Evolutionary conservation across 1,140 invertebrate species (phyloP), one percentile per base, ranked within the genome.

Genomic region (Drosophila serrata): DNA sequence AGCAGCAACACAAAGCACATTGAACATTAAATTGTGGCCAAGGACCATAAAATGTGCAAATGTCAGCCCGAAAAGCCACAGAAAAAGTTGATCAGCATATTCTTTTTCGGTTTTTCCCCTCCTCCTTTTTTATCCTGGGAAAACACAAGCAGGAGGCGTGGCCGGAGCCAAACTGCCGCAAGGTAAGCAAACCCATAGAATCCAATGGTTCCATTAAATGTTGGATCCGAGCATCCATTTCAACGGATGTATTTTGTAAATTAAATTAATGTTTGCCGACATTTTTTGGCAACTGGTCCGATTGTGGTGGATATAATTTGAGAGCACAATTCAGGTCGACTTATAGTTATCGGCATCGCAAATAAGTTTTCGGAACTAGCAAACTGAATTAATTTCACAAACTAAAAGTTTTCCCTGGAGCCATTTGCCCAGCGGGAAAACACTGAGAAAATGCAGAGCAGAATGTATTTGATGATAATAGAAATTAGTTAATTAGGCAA

Each of bases 31-130:
- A 72, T 72, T 72, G 68, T 59, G 68, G 68, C 68, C 68, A 57
- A 48, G 42, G 61, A 62, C 77, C 59, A 85, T 90, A 84, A 88
- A 90, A 90, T 79, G 75, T 79, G 77, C 59, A 65, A 79, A 79
- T 81, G 84, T 81, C 80, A 90, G 68, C 61, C 65, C 53, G 57
- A 84, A 90, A 46, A 67, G 33, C 57, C 35, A 55, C 61, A 22
- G 39, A 42, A 75, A 58, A 56, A 62, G 55, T 51, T 64, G 70
- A 60, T 57, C 58, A 64, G 57, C 53, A 77, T 75, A 76, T 77
- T 58, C 19, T 56, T 29, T 53, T 35, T 37, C 45, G 13, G 45
- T 22, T 22, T 53, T 35, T 35, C 33, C 4, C 7, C 3, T 13
- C n/a, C n/a, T n/a, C n/a, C 27, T 29, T 6, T 11, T 29, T 19